These are phyloP conservation scores for Zoanthus solanderi DNA, from an alignment of 92 coral and sea anemone species.

Conservation along the genomic window DNA sequence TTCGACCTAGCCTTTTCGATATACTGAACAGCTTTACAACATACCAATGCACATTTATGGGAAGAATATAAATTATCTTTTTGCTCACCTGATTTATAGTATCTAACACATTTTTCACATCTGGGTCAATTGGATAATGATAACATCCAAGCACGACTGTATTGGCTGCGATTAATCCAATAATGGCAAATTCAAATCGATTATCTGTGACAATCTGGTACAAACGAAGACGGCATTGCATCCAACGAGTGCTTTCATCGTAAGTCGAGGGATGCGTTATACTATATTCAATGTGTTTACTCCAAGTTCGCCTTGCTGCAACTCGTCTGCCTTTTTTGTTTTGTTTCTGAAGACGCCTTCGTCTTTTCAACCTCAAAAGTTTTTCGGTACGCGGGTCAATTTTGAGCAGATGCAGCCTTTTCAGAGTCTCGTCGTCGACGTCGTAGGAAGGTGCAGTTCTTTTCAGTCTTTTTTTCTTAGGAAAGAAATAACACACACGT, in stretches of 20 bases:
- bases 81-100: slow-evolving; percentile 43
- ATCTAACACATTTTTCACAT: slow-evolving; percentile 5
- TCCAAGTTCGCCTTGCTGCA: background rate
- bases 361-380: slow-evolving; percentile 35
- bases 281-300: background rate
- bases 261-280: background rate
- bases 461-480: slow-evolving; percentile 18
- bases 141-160: slow-evolving; percentile 52
- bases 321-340: slow-evolving; percentile 27
- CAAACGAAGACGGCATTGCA: background rate
- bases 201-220: slow-evolving; percentile 34
- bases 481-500: background rate
- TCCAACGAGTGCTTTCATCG: background rate
- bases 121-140: slow-evolving; percentile 40
- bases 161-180: slow-evolving; percentile 47
- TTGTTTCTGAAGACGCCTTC: slow-evolving; percentile 25
- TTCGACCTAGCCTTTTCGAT: background rate
- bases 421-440: slow-evolving; percentile 23
- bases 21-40: background rate
- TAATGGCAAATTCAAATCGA: slow-evolving; percentile 50
- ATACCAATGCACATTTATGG: no score
- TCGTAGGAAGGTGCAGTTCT: slow-evolving; percentile 11
- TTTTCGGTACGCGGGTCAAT: slow-evolving; percentile 40
- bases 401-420: slow-evolving; percentile 18
- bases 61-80: background rate